Evolutionary conservation across 1,140 invertebrate genomes (phyloP).

Genomic region (Heliconius nattereri): DNA sequence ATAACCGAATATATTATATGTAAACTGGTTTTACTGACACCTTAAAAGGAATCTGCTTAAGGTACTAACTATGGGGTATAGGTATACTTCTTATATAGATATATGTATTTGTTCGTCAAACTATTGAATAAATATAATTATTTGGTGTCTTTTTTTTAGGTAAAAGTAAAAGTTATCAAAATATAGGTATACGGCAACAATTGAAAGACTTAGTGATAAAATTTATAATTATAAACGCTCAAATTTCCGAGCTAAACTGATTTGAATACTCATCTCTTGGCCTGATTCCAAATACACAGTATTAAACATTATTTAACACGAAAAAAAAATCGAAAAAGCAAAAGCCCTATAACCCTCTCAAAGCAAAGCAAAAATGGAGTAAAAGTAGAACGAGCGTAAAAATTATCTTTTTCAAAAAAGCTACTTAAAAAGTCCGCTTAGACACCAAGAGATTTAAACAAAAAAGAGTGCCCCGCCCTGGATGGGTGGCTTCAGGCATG

Average conservation of each 20-base stretch:
- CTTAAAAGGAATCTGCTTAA: not conserved
- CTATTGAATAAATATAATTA: not conserved
- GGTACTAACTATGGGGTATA: no score
- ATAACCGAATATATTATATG: slow-evolving; percentile 1
- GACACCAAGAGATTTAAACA: slow-evolving; percentile 3
- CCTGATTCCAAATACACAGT: no score
- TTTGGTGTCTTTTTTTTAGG: not conserved
- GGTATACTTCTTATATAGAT: not conserved
- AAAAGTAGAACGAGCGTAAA: slow-evolving; percentile 8
- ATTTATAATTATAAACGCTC: no score
- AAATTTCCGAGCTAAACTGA: no score
- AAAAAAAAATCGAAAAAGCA: not conserved
- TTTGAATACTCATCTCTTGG: no score
- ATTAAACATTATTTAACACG: no score
- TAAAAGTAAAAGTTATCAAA: not conserved
- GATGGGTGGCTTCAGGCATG: not conserved
- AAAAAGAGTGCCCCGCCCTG: not conserved
- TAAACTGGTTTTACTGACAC: not conserved
- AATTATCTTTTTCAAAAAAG: slow-evolving; percentile 8
- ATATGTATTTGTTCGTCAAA: not conserved
- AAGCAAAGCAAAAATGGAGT: not conserved
- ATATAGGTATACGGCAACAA: not conserved
- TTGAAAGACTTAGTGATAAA: not conserved
- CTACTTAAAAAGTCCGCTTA: slow-evolving; percentile 9
- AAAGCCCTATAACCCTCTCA: not conserved